Evolutionary conservation across 2,888 invertebrate genomes (phyloP).

Genomic region (Dorcus parallelipipedus): DNA sequence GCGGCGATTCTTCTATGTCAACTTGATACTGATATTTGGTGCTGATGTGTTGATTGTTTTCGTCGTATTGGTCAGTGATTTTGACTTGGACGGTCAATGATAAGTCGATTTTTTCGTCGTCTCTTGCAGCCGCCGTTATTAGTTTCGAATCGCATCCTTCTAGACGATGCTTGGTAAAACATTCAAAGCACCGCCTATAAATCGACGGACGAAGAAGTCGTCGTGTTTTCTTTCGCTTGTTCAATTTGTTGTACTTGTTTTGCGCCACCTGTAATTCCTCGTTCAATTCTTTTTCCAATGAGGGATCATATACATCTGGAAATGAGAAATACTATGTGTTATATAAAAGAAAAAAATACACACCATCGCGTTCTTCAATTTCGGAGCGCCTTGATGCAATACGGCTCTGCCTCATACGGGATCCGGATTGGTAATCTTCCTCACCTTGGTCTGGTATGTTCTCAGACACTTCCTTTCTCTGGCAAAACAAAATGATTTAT

Average conservation of each 20-base stretch:
- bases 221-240: conserved; percentile 13
- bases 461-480: not conserved
- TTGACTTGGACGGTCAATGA: conserved; percentile 8
- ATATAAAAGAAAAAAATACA: not conserved
- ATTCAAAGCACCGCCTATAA: conserved; percentile 20
- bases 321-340: no score
- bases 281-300: conserved; percentile 19
- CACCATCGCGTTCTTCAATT: not conserved
- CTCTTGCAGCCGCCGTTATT: not conserved
- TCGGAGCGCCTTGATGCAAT: not conserved
- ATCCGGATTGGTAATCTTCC: not conserved
- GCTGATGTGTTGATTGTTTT: not conserved
- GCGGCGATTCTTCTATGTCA: not conserved
- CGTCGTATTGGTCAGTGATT: conserved; percentile 12
- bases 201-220: conserved; percentile 26
- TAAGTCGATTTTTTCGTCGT: conserved; percentile 1
- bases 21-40: conserved; percentile 1
- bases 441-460: not conserved
- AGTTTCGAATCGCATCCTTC: not conserved
- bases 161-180: not conserved
- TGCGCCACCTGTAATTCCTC: conserved; percentile 31
- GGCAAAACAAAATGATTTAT: no score
- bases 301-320: no score
- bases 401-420: not conserved
- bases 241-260: conserved; percentile 25